Conservation (phyloP, 2,888 invertebrate genomes). For the Furcula furcula region DNA sequence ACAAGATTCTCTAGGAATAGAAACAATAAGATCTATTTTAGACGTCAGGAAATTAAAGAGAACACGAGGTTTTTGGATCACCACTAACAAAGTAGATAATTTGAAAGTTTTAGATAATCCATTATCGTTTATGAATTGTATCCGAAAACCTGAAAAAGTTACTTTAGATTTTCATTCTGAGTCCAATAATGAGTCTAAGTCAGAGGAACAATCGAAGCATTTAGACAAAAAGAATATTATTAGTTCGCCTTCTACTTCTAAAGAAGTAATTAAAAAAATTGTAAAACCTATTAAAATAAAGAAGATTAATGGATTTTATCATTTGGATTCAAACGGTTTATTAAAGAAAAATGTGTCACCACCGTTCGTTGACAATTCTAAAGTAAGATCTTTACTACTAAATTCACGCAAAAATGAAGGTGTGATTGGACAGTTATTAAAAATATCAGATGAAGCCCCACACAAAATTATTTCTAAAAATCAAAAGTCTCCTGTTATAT, state of each 20-base stretch:
- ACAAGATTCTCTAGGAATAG: conserved; percentile 61
- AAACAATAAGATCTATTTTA: conserved; percentile 51
- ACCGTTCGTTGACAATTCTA: not conserved
- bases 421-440: not conserved
- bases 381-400: not conserved
- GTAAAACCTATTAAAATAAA: conserved; percentile 66
- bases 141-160: conserved; percentile 19
- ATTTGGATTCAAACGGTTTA: conserved; percentile 41
- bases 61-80: conserved; percentile 69
- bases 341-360: conserved; percentile 23
- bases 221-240: conserved; percentile 9
- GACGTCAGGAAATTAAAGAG: conserved; percentile 29
- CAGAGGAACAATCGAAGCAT: conserved; percentile 4
- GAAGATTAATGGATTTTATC: conserved; percentile 57
- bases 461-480: conserved; percentile 2
- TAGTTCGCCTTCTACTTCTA: conserved; percentile 6
- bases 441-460: not conserved
- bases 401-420: not conserved
- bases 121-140: conserved; percentile 47
- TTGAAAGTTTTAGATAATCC: conserved; percentile 64
- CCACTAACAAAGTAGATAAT: conserved; percentile 62
- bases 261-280: conserved; percentile 33
- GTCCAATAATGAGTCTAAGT: conserved; percentile 1
- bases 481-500: conserved; percentile 36
- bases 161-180: conserved; percentile 23